Conservation (phyloP, 64 coral and sea anemone genomes). For the Montipora foliosa region DNA sequence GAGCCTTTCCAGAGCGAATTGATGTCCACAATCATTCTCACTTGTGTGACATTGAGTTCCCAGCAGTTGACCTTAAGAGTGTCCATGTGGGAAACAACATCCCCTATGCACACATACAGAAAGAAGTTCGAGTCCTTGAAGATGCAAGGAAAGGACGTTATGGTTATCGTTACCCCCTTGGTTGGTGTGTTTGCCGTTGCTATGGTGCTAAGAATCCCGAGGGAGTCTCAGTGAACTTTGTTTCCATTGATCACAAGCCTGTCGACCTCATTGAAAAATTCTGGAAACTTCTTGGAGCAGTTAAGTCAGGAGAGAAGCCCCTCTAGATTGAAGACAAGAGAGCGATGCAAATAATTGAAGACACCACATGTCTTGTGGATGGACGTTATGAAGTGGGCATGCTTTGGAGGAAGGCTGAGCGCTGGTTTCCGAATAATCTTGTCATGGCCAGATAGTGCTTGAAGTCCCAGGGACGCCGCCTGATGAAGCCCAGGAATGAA, state of each 20-base stretch:
- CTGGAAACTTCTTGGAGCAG: conserved; percentile 23
- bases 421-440: conserved; percentile 46
- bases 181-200: conserved; percentile 29
- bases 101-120: conserved; percentile 59
- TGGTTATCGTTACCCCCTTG: conserved; percentile 51
- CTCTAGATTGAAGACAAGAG: conserved; percentile 59
- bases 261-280: conserved; percentile 27
- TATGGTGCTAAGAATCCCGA: background rate
- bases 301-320: conserved; percentile 1
- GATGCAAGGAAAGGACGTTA: conserved; percentile 42
- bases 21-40: conserved; percentile 7
- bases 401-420: conserved; percentile 47
- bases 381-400: conserved; percentile 70
- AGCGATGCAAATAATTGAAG: conserved; percentile 61
- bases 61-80: conserved; percentile 51
- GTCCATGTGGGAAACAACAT: conserved; percentile 72
- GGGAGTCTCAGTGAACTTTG: conserved; percentile 18
- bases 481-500: conserved; percentile 25
- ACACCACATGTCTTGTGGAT: conserved; percentile 42
- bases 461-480: conserved; percentile 36
- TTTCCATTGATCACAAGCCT: conserved; percentile 24
- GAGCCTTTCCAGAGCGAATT: conserved; percentile 38
- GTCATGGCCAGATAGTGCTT: conserved; percentile 7
- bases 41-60: conserved; percentile 58
- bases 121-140: conserved; percentile 51